These are phyloP conservation scores for Drymonia ruficornis DNA, from an alignment of 2,888 invertebrate species.

Conservation along the genomic window DNA sequence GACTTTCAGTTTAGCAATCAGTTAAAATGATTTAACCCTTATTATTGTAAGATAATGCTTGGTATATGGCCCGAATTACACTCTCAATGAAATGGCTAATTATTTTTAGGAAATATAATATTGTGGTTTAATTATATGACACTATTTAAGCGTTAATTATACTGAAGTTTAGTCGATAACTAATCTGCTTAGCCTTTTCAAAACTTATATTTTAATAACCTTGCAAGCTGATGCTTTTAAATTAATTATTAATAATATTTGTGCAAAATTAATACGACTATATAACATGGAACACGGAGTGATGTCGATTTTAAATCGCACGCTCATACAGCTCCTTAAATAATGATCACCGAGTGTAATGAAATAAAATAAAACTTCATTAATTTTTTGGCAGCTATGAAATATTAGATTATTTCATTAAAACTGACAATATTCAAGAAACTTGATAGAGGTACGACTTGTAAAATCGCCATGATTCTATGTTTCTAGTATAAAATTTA, in stretches of 20 bases:
- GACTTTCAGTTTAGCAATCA: not conserved
- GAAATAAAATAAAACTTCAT: too few relatives aligned
- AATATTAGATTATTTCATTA: too few relatives aligned
- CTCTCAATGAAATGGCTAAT: too few relatives aligned
- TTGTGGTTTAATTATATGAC: too few relatives aligned
- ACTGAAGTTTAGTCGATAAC: not conserved
- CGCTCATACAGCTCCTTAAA: not conserved
- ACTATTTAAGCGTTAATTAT: too few relatives aligned
- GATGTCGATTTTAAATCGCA: not conserved
- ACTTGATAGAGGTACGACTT: not conserved
- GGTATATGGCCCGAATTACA: too few relatives aligned
- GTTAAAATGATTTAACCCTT: too few relatives aligned
- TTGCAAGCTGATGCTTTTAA: not conserved
- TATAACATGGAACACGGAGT: too few relatives aligned
- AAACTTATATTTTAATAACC: conserved; percentile 1
- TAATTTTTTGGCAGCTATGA: too few relatives aligned
- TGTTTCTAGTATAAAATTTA: conserved; percentile 2
- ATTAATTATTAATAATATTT: not conserved
- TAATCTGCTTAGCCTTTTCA: not conserved
- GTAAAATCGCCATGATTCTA: not conserved
- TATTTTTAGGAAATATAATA: too few relatives aligned
- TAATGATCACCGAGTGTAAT: too few relatives aligned
- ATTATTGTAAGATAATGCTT: too few relatives aligned
- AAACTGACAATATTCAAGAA: not conserved
- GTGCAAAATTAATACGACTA: conserved; percentile 1